Evolutionary conservation across 2,113 vertebrate species (phyloP).

Genomic region (Agapornis roseicollis): DNA sequence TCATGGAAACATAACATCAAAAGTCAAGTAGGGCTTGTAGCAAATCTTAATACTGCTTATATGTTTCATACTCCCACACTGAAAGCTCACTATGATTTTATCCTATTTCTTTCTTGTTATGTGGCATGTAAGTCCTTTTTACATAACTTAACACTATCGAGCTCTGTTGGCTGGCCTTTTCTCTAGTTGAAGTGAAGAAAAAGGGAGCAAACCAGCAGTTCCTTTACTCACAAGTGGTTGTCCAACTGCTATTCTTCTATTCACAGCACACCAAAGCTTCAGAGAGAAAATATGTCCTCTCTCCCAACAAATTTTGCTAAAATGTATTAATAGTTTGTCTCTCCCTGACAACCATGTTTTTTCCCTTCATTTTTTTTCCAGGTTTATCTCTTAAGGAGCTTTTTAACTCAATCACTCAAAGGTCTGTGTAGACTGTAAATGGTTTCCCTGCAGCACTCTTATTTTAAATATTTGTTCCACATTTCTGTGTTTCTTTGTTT

Average conservation of each 20-base stretch:
- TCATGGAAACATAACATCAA: background rate
- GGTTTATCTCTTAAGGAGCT: background rate
- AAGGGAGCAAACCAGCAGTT: background rate
- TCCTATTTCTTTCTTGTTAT: background rate
- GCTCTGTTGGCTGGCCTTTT: background rate
- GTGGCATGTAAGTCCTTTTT: background rate
- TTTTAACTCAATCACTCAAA: background rate
- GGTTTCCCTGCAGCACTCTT: background rate
- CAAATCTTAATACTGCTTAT: background rate
- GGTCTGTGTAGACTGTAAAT: background rate
- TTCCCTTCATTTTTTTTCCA: background rate
- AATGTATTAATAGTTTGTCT: slow-evolving; percentile 13
- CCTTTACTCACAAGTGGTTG: background rate
- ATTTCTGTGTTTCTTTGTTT: background rate
- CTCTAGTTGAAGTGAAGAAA: background rate
- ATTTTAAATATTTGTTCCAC: background rate
- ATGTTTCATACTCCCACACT: background rate
- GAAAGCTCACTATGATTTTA: background rate
- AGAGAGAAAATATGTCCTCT: background rate
- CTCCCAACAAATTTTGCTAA: background rate
- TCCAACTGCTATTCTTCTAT: background rate
- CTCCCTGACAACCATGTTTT: background rate
- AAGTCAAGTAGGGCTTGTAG: background rate
- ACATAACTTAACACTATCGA: background rate
- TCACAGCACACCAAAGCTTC: background rate